Base-by-base conservation (phyloP, 2,888 invertebrate genomes). In the Caenorhabditis sp. region DNA sequence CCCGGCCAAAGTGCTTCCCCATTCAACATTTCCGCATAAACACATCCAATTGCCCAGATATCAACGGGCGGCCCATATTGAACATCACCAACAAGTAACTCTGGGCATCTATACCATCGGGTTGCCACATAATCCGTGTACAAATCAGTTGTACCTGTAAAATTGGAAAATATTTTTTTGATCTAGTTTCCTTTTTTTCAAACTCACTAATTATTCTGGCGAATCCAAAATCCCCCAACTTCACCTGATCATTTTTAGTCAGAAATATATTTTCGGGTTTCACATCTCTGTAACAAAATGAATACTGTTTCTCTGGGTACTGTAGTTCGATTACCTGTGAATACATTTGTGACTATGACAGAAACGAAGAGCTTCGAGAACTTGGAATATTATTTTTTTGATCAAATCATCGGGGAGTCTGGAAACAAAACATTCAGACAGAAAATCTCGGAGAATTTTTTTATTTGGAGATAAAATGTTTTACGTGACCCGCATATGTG, bases 91-190 rank as follows among this genome's bases (percentile, higher is more conserved):
- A 99, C 97, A 58, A 99, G 91, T 26, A 99, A 91, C 89, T 99
- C 97, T 61, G 69, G 63, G 74, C 78, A 79, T 72, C 99, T 91
- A 90, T 99, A 99, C 97, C 97, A 99, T 64, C 97, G 91, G 49
- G 99, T 99, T 55, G 97, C 97, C 79, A 99, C 99, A 89, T 99
- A 99, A 89, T 99, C 99, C 63, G 97, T 99, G 89, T 97, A 99
- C 89, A 95, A 94, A 91, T 97, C 97, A 0, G 94, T 95, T 0
- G 96, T 95, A 89, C 93, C 94, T 84, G 58, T 36, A 80, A 58
- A 63, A 60, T 5, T 57, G 14, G 8, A 6, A 17, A 10, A 43
- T 3, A 23, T 19, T n/a, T n/a, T n/a, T n/a, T n/a, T n/a, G n/a
- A n/a, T n/a, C n/a, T n/a, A n/a, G n/a, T n/a, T n/a, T n/a, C n/a